phyloP scores from a whole-genome alignment of 2,888 invertebrate genomes.

The Nebria brevicollis region DNA sequence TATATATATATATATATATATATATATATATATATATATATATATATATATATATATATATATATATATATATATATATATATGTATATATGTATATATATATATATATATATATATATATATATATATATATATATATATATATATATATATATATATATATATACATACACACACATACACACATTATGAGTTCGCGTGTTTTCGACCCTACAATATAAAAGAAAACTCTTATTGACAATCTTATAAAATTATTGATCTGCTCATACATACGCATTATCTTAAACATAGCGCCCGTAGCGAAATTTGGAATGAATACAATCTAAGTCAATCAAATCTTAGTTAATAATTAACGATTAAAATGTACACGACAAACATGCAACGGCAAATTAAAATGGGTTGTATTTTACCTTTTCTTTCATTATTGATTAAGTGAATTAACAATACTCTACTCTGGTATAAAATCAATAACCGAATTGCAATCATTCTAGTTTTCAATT shows the following conservation, averaged over 20 bases:
- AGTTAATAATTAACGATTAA: background rate
- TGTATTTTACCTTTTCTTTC: too few species aligned
- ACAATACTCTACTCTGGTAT: too few species aligned
- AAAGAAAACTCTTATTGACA: conserved; percentile 32
- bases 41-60: background rate
- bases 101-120: conserved; percentile 29
- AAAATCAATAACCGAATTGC: too few species aligned
- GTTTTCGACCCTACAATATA: conserved; percentile 21
- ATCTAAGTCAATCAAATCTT: conserved; percentile 1
- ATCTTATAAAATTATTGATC: conserved; percentile 20
- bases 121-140: conserved; percentile 38
- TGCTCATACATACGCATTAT: background rate
- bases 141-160: conserved; percentile 35
- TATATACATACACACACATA: conserved; percentile 14
- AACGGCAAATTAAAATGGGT: background rate
- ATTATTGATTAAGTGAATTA: too few species aligned
- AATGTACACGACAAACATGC: background rate
- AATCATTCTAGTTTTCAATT: background rate
- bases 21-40: too few species aligned
- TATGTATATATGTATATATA: background rate
- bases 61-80: background rate
- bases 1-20: background rate
- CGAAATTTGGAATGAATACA: background rate
- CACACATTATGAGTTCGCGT: conserved; percentile 7
- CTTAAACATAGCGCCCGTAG: background rate